These are phyloP conservation scores for Coptodon rendalli DNA, from an alignment of 2,113 vertebrate species.

Conservation along the genomic window DNA sequence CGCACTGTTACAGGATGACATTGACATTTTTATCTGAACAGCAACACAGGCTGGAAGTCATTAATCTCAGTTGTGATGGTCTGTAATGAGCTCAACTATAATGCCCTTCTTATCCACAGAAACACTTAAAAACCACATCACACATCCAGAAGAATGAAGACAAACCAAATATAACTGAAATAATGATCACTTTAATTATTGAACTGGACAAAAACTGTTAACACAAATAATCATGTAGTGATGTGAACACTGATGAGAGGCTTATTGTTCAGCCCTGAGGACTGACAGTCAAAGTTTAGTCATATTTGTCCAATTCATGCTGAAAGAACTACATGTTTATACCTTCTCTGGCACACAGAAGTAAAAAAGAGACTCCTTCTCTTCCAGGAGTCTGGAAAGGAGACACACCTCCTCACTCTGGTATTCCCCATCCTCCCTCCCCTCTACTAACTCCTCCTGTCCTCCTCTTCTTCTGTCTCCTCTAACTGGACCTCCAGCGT, in stretches of 20 bases:
- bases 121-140: not conserved
- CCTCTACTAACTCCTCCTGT: constrained; percentile 13
- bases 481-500: constrained; percentile 17
- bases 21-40: not conserved
- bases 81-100: not conserved
- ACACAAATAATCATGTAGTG: not conserved
- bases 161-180: not conserved
- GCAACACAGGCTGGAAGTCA: not conserved
- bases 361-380: constrained; percentile 46
- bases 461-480: not conserved
- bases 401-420: constrained; percentile 40
- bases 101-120: not conserved
- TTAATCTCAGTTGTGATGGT: not conserved
- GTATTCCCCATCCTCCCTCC: constrained; percentile 36
- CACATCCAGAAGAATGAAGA: not conserved
- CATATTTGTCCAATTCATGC: not conserved
- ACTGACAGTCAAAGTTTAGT: not conserved
- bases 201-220: not conserved
- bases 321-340: not conserved
- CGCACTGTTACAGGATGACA: not conserved
- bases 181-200: not conserved
- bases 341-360: not conserved
- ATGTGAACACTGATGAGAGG: not conserved
- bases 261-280: not conserved
- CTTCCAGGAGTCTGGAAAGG: constrained; percentile 57